Evolutionary conservation across 1,140 invertebrate genomes (phyloP).

Genomic region (Sinella curviseta): DNA sequence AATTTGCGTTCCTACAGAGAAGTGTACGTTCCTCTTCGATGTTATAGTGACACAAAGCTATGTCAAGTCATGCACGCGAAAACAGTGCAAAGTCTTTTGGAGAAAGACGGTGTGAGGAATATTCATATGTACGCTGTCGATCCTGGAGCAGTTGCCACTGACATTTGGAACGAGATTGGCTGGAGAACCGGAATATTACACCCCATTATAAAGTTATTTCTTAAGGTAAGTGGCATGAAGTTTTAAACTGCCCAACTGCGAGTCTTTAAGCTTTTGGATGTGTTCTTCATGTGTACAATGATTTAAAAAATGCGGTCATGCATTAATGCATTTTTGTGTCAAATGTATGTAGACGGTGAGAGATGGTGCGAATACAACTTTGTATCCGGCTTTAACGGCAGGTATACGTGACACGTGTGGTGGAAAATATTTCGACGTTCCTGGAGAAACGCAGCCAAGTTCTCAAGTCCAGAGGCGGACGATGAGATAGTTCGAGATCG

Average conservation of each 20-base stretch:
- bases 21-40: conserved; percentile 47
- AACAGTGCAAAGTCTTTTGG: conserved; percentile 65
- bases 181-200: not conserved
- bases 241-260: too few relatives aligned
- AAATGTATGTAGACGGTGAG: not conserved
- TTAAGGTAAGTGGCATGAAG: not conserved
- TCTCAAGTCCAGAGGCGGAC: not conserved
- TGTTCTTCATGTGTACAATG: too few relatives aligned
- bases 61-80: conserved; percentile 78
- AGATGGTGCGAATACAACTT: not conserved
- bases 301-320: too few relatives aligned
- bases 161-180: conserved; percentile 60
- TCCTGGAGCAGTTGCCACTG: conserved; percentile 85
- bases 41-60: conserved; percentile 84
- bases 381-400: not conserved
- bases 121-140: conserved; percentile 76
- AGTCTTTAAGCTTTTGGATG: too few relatives aligned
- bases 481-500: not conserved
- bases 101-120: conserved; percentile 57
- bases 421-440: not conserved
- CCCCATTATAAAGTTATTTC: not conserved
- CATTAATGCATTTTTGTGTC: not conserved
- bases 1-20: too few relatives aligned
- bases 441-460: too few relatives aligned
- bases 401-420: not conserved